Percentiles rank a stretch among this genome's conserved stretches.
These are phyloP conservation scores for Coluber constrictor DNA, from an alignment of 2,797 vertebrate genomes.

Conservation along the genomic window DNA sequence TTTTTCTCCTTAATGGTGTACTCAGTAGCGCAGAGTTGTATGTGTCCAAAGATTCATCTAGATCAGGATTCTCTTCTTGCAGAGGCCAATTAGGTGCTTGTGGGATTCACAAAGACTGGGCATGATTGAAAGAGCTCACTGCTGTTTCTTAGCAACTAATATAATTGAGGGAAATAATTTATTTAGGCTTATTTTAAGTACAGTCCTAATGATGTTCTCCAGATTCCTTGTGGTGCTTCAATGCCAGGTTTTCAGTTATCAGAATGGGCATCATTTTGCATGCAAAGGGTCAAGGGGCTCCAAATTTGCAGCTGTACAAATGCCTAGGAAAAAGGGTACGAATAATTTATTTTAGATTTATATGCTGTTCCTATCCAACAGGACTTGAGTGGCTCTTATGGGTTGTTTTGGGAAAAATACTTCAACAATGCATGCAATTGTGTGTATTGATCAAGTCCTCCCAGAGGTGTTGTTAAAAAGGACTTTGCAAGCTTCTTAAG, in stretches of 20 bases:
- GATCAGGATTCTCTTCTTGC: not conserved
- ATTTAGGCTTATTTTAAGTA: constrained; percentile 51
- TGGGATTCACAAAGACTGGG: not conserved
- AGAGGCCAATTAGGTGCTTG: not conserved
- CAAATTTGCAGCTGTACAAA: not conserved
- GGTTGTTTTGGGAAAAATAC: not conserved
- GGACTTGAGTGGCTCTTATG: not conserved
- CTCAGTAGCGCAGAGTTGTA: not conserved
- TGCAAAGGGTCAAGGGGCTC: not conserved
- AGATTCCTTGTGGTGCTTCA: not conserved
- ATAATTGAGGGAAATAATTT: constrained; percentile 2
- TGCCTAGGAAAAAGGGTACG: not conserved
- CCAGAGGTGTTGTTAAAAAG: not conserved
- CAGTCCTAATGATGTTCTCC: constrained; percentile 45
- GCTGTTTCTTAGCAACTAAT: not conserved
- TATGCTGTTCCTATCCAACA: not conserved
- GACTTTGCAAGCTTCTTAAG: not conserved
- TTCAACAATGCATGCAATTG: not conserved
- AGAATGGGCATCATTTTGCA: not conserved
- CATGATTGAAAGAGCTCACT: not conserved
- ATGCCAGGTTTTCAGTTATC: constrained; percentile 28
- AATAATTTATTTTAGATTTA: not conserved
- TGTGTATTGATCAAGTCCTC: not conserved
- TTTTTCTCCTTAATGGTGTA: not conserved
- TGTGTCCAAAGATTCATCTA: not conserved